Base-by-base conservation (phyloP, 2,113 vertebrate species). In the Oryzias celebensis region DNA sequence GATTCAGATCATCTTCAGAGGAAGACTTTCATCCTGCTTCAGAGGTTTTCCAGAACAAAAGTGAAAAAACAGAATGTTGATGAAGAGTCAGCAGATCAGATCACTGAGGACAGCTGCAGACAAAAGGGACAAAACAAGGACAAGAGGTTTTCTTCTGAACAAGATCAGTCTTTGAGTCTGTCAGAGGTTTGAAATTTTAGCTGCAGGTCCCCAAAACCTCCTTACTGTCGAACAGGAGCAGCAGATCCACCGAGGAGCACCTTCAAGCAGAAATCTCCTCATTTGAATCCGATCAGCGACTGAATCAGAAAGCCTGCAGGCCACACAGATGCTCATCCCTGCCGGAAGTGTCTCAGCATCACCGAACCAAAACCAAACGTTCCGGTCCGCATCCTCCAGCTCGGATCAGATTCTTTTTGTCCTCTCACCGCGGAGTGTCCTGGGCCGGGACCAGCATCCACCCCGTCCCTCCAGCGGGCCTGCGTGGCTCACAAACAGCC, bases 401-500 rank as follows among this genome's bases (percentile, higher is more conserved):
- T 42, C 26, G 28, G 26, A 28, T 28, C 36, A 36, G 36, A 36
- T 65, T 69, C 66, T 69, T 17, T 41, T 41, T 80, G 75, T 78
- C 46, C 45, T 18, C 20, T 51, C 31, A 65, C 57, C 56, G 43
- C 4, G 73, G 70, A 85, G 75, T 75, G 73, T 82, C 77, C 73
- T 83, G 66, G 43, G 46, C 50, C 17, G 70, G 75, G 64, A 75
- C 63, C 67, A 68, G 74, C 52, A 36, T 48, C 65, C 55, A 53
- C 68, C 70, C 36, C 73, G 56, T 77, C 74, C 50, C 10, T 47
- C 64, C 73, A 23, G 14, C 65, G 76, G 80, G 82, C 82, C 85
- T 87, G 71, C 79, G 65, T 22, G 67, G 18, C 46, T 36, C 64
- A 51, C 23, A 47, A 80, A 52, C 58, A 17, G 26, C 24, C n/a